Evolutionary conservation across 2,113 vertebrate genomes (phyloP).

Genomic region (Stigmatopora nigra): DNA sequence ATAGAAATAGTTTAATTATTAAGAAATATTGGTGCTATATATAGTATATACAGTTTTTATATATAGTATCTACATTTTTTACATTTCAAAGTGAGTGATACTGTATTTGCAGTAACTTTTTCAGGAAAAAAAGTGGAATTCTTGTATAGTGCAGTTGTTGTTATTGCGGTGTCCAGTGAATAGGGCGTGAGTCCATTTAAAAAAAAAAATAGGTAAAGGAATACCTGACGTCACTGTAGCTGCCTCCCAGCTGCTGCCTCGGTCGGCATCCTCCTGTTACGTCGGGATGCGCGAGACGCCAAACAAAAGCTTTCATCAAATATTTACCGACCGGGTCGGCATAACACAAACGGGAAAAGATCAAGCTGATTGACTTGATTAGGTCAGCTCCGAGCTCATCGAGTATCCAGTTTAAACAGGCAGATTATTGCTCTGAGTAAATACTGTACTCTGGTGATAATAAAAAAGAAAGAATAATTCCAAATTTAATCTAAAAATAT

Average conservation of each 20-base stretch:
- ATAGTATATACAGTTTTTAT: no score
- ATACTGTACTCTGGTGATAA: not conserved
- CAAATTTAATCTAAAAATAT: no score
- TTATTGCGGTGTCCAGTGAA: not conserved
- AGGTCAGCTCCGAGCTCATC: constrained; percentile 46
- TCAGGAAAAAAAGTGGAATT: not conserved
- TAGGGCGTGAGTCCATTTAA: constrained; percentile 9
- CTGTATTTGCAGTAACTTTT: no score
- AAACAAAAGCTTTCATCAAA: constrained; percentile 76
- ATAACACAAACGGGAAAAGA: constrained; percentile 63
- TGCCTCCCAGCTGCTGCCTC: constrained; percentile 73
- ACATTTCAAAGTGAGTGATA: no score
- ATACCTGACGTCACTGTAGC: constrained; percentile 57
- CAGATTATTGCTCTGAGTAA: not conserved
- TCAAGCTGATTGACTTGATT: constrained; percentile 64
- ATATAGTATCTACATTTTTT: no score
- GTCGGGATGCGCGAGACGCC: constrained; percentile 49
- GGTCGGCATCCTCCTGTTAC: constrained; percentile 60
- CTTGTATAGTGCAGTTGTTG: constrained; percentile 2
- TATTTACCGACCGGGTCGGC: constrained; percentile 76
- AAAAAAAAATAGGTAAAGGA: constrained; percentile 56
- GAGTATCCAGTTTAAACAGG: constrained; percentile 44
- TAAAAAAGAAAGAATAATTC: no score
- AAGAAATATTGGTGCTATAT: no score
- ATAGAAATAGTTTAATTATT: no score